Evolutionary conservation across 2,888 invertebrate genomes (phyloP).

Genomic region (Epirrhoe alternata): DNA sequence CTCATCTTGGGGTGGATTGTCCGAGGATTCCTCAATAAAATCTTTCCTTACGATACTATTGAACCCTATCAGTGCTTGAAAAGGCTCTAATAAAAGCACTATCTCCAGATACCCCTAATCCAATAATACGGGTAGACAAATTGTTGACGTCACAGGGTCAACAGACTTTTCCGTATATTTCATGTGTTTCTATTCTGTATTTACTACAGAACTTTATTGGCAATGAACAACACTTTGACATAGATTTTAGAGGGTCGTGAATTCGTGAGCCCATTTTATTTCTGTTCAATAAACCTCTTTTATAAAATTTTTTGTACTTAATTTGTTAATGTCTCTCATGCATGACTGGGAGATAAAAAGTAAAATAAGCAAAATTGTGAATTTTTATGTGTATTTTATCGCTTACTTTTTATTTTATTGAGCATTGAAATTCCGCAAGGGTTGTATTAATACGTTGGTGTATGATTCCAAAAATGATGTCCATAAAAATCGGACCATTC

Average conservation of each 20-base stretch:
- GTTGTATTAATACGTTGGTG: not conserved
- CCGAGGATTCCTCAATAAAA: constrained; percentile 3
- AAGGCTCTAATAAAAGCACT: constrained; percentile 22
- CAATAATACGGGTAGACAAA: constrained; percentile 26
- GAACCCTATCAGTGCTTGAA: constrained; percentile 17
- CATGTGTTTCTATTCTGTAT: constrained; percentile 13
- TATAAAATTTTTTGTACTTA: not conserved
- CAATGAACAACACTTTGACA: constrained; percentile 3
- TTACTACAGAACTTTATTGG: constrained; percentile 12
- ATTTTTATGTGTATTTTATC: no score
- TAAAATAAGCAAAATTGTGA: no score
- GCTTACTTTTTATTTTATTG: not conserved
- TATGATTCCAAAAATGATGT: not conserved
- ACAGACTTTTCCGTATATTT: constrained; percentile 22
- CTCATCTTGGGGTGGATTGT: not conserved
- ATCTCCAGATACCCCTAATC: constrained; percentile 16
- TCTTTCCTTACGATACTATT: constrained; percentile 15
- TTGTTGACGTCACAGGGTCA: constrained; percentile 26
- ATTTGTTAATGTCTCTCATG: no score
- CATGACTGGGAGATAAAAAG: no score
- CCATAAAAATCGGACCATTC: constrained; percentile 26
- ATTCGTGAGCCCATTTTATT: constrained; percentile 12
- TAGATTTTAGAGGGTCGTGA: constrained; percentile 15
- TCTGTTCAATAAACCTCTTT: not conserved
- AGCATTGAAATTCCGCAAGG: not conserved